Percentiles rank a stretch among this genome's conserved stretches.
Evolutionary conservation across 2,797 vertebrate species (phyloP).

Genomic region (Ceyx erithaca): DNA sequence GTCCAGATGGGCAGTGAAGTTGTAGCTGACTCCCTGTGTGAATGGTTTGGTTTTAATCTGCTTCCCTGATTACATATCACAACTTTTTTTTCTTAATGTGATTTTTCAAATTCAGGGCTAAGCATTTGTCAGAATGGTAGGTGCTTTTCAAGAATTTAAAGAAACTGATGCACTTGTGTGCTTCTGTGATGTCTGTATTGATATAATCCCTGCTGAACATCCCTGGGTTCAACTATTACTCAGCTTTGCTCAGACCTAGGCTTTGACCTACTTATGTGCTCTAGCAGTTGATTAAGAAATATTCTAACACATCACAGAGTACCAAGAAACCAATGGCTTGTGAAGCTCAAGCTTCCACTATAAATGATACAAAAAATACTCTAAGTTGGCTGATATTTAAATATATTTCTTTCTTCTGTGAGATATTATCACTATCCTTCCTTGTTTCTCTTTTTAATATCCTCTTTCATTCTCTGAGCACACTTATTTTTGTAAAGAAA

Average conservation of each 20-base stretch:
- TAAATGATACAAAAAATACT: conserved; percentile 62
- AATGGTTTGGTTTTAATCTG: not conserved
- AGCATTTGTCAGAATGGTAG: not conserved
- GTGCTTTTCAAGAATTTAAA: not conserved
- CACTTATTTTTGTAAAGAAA: conserved; percentile 62
- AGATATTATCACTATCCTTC: not conserved
- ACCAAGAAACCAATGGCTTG: conserved; percentile 69
- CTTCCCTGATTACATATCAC: not conserved
- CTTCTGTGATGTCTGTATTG: not conserved
- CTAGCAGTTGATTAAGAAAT: conserved; percentile 74
- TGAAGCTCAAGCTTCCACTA: conserved; percentile 58
- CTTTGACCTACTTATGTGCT: conserved; percentile 50
- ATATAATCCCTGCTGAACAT: not conserved
- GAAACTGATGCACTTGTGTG: not conserved
- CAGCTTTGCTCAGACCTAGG: conserved; percentile 38
- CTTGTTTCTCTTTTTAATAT: conserved; percentile 52
- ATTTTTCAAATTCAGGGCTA: not conserved
- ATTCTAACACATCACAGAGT: conserved; percentile 61
- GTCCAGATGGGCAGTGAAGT: not conserved
- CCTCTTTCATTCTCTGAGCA: conserved; percentile 47
- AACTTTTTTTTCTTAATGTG: not conserved
- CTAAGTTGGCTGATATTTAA: conserved; percentile 65
- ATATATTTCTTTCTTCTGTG: conserved; percentile 35
- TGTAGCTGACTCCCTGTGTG: not conserved
- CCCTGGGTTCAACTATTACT: conserved; percentile 10